Evolutionary conservation across 2,797 vertebrate genomes (phyloP).

Genomic region (Falco columbarius): DNA sequence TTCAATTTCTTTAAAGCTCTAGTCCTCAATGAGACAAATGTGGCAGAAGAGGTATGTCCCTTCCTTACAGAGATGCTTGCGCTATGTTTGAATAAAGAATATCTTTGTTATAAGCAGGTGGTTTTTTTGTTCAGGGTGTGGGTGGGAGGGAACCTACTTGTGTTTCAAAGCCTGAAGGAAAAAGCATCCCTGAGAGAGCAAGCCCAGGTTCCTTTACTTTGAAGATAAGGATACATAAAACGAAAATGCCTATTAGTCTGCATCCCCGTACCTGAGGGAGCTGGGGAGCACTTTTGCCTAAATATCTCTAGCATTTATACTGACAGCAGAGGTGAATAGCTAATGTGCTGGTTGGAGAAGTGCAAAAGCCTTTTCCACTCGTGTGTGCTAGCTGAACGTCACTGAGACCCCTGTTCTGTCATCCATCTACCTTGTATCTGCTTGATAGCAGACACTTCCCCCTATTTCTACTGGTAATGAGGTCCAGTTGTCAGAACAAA

Average conservation of each 20-base stretch:
- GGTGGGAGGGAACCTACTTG: not conserved
- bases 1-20: not conserved
- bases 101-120: not conserved
- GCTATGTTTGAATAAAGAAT: not conserved
- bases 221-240: not conserved
- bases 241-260: constrained; percentile 3
- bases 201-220: not conserved
- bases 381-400: not conserved
- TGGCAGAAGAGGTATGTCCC: not conserved
- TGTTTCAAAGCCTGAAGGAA: constrained; percentile 18
- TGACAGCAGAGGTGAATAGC: constrained; percentile 30
- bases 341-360: not conserved
- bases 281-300: not conserved
- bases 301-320: not conserved
- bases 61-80: not conserved
- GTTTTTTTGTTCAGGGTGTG: not conserved
- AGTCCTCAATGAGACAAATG: not conserved
- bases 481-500: not conserved
- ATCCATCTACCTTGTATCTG: not conserved
- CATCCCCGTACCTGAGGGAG: not conserved
- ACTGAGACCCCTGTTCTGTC: not conserved
- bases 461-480: not conserved
- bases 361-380: not conserved
- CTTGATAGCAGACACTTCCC: not conserved
- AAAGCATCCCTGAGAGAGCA: not conserved